Conservation (phyloP, 2,888 invertebrate genomes). For the Campoplex capitator region DNA sequence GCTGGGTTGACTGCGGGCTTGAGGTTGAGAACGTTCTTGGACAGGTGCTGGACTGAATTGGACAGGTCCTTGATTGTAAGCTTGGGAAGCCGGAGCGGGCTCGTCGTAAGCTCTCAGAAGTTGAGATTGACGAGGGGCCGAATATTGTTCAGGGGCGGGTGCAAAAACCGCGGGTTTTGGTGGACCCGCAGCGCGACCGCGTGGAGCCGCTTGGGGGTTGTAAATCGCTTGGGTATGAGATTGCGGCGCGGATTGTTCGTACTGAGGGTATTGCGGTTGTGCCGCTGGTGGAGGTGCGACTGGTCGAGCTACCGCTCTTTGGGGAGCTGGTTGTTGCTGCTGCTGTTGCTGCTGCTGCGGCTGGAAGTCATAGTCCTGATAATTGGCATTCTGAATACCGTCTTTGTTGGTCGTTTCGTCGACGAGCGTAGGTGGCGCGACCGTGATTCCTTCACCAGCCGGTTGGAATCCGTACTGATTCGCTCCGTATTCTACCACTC, state of each 20-base stretch:
- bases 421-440: constrained; percentile 85
- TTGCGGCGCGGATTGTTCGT: constrained; percentile 68
- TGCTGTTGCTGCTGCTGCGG: constrained; percentile 63
- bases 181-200: constrained; percentile 70
- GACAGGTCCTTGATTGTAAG: constrained; percentile 82
- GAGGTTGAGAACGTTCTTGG: constrained; percentile 75
- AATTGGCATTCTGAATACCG: constrained; percentile 72
- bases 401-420: constrained; percentile 84
- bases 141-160: constrained; percentile 78
- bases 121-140: constrained; percentile 77
- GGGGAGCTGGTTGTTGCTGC: constrained; percentile 66
- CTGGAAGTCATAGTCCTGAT: constrained; percentile 78
- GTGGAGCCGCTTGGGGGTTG: constrained; percentile 71
- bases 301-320: constrained; percentile 63
- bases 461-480: constrained; percentile 95
- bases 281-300: constrained; percentile 47
- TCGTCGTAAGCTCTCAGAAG: constrained; percentile 76
- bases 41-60: constrained; percentile 81
- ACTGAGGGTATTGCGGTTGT: constrained; percentile 71
- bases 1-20: constrained; percentile 83
- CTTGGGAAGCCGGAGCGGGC: constrained; percentile 76
- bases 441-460: constrained; percentile 94
- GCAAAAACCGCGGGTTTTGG: constrained; percentile 76
- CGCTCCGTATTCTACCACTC: constrained; percentile 95
- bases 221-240: constrained; percentile 80